phyloP scores from a whole-genome alignment of 1,140 invertebrate genomes.

The Eurosta solidaginis region DNA sequence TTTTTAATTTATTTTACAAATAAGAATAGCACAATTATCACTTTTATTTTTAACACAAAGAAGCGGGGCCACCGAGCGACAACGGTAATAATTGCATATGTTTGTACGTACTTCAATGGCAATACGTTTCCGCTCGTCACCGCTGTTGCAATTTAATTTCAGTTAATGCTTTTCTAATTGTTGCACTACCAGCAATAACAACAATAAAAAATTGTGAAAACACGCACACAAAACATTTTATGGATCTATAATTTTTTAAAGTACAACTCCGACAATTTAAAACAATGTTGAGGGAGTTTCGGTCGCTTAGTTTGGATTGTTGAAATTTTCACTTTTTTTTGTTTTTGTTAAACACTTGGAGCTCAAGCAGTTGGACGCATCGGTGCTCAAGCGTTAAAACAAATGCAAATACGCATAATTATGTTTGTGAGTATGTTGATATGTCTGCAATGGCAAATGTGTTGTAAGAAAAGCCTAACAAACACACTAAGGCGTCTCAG shows the following conservation, averaged over 20 bases:
- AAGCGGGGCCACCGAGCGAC: not conserved
- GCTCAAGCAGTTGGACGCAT: not conserved
- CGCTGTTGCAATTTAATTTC: slow-evolving; percentile 7
- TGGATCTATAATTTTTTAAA: not conserved
- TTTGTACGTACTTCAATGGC: not conserved
- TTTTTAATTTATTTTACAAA: not conserved
- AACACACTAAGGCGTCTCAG: not conserved
- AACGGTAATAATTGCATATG: not conserved
- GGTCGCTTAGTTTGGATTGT: not conserved
- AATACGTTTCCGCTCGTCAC: slow-evolving; percentile 16
- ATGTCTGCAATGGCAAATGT: not conserved
- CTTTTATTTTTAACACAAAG: not conserved
- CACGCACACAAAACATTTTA: not conserved
- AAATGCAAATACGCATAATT: slow-evolving; percentile 16
- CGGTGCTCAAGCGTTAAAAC: slow-evolving; percentile 3
- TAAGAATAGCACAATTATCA: not conserved
- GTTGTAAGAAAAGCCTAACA: not conserved
- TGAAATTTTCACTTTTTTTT: not conserved
- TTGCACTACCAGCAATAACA: not conserved
- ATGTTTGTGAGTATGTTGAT: not conserved
- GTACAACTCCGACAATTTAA: not conserved
- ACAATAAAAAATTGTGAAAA: not conserved
- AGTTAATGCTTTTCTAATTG: slow-evolving; percentile 27
- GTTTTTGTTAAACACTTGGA: not conserved
- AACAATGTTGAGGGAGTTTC: not conserved